These are phyloP conservation scores for Macaca mulatta DNA, from an alignment of 2,113 vertebrate genomes.

Conservation along the genomic window DNA sequence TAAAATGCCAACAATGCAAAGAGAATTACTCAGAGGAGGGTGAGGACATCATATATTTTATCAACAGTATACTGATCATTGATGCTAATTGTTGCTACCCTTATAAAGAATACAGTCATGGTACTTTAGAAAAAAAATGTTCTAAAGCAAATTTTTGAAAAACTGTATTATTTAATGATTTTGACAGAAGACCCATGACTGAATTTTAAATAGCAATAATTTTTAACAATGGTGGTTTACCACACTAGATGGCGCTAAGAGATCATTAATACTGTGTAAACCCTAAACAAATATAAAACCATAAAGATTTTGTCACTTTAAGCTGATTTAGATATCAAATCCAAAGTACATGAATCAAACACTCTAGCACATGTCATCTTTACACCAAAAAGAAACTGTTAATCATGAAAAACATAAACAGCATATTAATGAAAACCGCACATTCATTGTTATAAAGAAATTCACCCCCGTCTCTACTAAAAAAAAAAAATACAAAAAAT, in stretches of 20 bases:
- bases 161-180: background rate
- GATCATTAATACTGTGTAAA: background rate
- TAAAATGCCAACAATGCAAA: background rate
- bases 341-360: conserved; percentile 66
- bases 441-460: conserved; percentile 78
- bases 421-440: conserved; percentile 66
- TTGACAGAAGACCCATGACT: background rate
- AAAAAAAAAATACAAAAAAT: too few species aligned
- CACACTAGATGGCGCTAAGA: conserved; percentile 83
- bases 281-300: background rate
- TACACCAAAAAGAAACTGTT: conserved; percentile 74
- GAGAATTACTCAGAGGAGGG: background rate
- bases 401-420: conserved; percentile 53
- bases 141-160: background rate
- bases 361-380: conserved; percentile 66
- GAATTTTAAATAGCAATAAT: conserved; percentile 25
- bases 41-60: background rate
- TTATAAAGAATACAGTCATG: background rate
- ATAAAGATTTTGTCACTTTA: conserved; percentile 26
- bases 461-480: background rate
- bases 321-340: conserved; percentile 53
- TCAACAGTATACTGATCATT: background rate
- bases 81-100: background rate
- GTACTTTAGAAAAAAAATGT: background rate
- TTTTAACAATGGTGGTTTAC: background rate